These are phyloP conservation scores for Plagiodera versicolora DNA, from an alignment of 2,888 invertebrate species.

Conservation along the genomic window DNA sequence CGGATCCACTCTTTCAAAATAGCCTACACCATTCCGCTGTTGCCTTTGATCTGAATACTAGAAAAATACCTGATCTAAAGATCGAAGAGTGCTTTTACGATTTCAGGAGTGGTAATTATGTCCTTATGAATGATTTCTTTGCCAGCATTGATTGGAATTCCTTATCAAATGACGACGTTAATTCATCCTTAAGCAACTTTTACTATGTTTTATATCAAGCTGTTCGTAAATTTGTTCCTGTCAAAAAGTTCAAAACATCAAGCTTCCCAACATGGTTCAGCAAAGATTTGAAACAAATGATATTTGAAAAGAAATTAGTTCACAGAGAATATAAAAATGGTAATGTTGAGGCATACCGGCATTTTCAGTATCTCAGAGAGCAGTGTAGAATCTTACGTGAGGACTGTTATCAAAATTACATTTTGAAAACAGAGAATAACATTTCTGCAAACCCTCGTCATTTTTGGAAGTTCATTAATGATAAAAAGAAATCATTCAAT, in stretches of 20 bases:
- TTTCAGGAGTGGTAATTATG: conserved; percentile 6
- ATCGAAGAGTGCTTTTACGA: neutral
- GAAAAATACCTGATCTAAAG: conserved; percentile 5
- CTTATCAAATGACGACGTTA: conserved; percentile 2
- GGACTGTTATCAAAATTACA: conserved; percentile 4
- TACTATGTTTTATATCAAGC: conserved; percentile 1
- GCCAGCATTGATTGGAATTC: conserved; percentile 3
- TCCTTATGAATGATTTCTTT: conserved; percentile 6
- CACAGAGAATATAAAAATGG: conserved; percentile 11
- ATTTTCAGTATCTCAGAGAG: conserved; percentile 3
- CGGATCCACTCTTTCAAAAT: neutral
- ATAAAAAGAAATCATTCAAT: conserved; percentile 4
- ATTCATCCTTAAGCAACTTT: neutral
- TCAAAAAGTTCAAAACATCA: conserved; percentile 7
- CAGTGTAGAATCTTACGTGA: conserved; percentile 3
- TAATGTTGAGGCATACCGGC: conserved; percentile 2
- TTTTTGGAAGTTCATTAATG: conserved; percentile 1
- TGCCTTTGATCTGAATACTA: conserved; percentile 3
- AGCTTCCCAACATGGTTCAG: conserved; percentile 7
- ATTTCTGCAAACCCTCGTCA: conserved; percentile 4
- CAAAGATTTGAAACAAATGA: conserved; percentile 3
- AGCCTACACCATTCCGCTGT: neutral
- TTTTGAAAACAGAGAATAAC: conserved; percentile 5
- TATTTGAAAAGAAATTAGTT: conserved; percentile 5
- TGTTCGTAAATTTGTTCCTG: conserved; percentile 2